phyloP scores from a whole-genome alignment of 2,888 invertebrate species.

The Tinea pellionella region DNA sequence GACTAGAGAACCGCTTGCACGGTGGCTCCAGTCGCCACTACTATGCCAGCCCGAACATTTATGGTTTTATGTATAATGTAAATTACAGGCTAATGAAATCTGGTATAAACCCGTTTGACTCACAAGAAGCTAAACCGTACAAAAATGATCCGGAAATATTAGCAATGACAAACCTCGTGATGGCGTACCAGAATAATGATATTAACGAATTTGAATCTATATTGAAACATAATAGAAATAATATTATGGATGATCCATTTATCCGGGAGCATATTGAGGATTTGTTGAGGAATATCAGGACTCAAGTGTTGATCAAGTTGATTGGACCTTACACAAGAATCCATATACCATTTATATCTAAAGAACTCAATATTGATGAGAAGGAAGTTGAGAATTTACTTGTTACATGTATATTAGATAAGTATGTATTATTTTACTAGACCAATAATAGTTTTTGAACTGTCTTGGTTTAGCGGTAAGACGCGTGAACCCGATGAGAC shows the following conservation, averaged over 20 bases:
- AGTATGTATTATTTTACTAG: conserved; percentile 69
- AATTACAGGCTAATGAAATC: conserved; percentile 98
- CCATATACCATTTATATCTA: conserved; percentile 97
- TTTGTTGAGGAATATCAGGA: conserved; percentile 93
- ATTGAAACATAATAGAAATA: conserved; percentile 90
- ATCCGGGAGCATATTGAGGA: conserved; percentile 99
- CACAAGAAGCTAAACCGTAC: conserved; percentile 99
- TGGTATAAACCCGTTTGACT: conserved; percentile 99
- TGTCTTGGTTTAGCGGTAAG: too few relatives aligned
- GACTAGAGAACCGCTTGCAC: too few relatives aligned
- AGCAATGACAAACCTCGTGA: conserved; percentile 98
- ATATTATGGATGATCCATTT: conserved; percentile 99
- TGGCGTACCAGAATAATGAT: conserved; percentile 97
- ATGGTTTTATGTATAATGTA: too few relatives aligned
- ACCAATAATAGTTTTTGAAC: too few relatives aligned
- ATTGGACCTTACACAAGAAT: conserved; percentile 98
- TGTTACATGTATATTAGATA: conserved; percentile 98
- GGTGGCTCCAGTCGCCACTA: too few relatives aligned
- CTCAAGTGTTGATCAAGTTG: conserved; percentile 95
- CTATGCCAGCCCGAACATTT: too few relatives aligned
- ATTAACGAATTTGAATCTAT: conserved; percentile 98
- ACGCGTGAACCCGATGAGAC: too few relatives aligned
- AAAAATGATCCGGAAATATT: conserved; percentile 99
- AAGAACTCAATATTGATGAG: conserved; percentile 92
- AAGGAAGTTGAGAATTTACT: conserved; percentile 95